These are phyloP conservation scores for Toxotes jaculatrix DNA, from an alignment of 2,113 vertebrate genomes.

Conservation along the genomic window DNA sequence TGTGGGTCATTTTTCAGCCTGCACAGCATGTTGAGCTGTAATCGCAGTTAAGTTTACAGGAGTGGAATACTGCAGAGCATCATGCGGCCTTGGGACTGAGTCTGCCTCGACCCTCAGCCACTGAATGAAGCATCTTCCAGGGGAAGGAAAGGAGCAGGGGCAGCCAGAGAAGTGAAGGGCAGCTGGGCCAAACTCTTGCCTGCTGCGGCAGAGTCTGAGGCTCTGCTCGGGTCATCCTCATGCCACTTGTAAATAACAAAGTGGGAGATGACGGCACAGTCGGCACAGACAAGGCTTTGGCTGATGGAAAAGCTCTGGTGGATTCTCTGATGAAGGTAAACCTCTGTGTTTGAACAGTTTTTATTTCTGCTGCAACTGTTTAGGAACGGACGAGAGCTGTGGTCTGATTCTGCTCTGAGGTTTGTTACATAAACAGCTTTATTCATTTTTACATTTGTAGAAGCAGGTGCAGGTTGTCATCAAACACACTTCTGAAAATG, in stretches of 20 bases:
- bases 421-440: too few relatives aligned
- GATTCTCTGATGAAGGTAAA: constrained; percentile 83
- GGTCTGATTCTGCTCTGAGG: too few relatives aligned
- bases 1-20: constrained; percentile 4
- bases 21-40: constrained; percentile 31
- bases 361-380: neutral
- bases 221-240: constrained; percentile 69
- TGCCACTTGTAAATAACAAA: constrained; percentile 84
- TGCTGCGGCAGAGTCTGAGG: constrained; percentile 69
- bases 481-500: neutral
- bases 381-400: neutral
- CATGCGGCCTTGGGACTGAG: constrained; percentile 50
- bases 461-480: neutral
- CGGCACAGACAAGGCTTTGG: constrained; percentile 61
- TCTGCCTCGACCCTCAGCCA: constrained; percentile 31
- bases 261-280: constrained; percentile 77
- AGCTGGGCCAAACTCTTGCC: constrained; percentile 54
- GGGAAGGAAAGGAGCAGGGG: constrained; percentile 49
- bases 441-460: neutral
- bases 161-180: constrained; percentile 58
- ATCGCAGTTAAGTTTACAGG: neutral
- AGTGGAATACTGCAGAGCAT: constrained; percentile 18
- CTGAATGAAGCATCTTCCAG: constrained; percentile 70
- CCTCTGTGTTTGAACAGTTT: neutral
- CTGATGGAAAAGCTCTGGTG: constrained; percentile 79